A percentile compares a stretch with the other conserved stretches of the same genome.
phyloP scores from a whole-genome alignment of 1,140 invertebrate genomes.

The Anthonomus grandis region DNA sequence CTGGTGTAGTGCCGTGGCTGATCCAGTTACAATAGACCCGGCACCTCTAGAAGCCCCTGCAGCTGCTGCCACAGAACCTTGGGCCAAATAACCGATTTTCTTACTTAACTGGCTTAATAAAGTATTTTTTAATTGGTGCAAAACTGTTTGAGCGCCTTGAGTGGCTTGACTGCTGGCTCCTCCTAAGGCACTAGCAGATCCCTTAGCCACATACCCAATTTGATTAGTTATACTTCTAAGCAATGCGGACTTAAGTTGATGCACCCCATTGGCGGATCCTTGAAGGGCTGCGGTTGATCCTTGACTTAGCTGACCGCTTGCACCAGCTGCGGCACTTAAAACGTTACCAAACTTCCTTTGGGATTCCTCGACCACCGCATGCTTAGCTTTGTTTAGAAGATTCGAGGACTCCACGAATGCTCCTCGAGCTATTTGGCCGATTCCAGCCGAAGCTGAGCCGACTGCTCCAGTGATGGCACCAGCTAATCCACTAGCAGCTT shows the following conservation, averaged over 20 bases:
- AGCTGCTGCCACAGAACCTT: not conserved
- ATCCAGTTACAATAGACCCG: not conserved
- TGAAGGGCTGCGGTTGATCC: not conserved
- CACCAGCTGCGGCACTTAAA: slow-evolving; percentile 2
- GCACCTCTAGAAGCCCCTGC: slow-evolving; percentile 1
- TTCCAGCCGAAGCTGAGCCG: slow-evolving; percentile 17
- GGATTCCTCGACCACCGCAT: not conserved
- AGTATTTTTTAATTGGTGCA: not conserved
- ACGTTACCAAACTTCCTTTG: slow-evolving; percentile 5
- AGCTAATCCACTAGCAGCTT: slow-evolving; percentile 12
- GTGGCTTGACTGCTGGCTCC: not conserved
- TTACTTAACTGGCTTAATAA: not conserved
- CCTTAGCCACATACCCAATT: not conserved
- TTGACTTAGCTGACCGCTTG: slow-evolving; percentile 1
- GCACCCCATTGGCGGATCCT: not conserved
- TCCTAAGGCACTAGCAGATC: not conserved
- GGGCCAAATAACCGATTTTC: not conserved
- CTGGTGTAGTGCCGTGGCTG: not conserved
- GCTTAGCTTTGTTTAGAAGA: slow-evolving; percentile 9
- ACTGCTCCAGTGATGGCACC: slow-evolving; percentile 13
- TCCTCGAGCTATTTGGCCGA: slow-evolving; percentile 12
- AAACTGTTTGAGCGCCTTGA: not conserved
- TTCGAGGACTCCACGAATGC: slow-evolving; percentile 7
- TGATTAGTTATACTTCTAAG: not conserved
- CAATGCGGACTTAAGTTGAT: slow-evolving; percentile 5